Conservation (phyloP, 53 echinoderm and acorn worm species). For the Pentamera pediparva region DNA sequence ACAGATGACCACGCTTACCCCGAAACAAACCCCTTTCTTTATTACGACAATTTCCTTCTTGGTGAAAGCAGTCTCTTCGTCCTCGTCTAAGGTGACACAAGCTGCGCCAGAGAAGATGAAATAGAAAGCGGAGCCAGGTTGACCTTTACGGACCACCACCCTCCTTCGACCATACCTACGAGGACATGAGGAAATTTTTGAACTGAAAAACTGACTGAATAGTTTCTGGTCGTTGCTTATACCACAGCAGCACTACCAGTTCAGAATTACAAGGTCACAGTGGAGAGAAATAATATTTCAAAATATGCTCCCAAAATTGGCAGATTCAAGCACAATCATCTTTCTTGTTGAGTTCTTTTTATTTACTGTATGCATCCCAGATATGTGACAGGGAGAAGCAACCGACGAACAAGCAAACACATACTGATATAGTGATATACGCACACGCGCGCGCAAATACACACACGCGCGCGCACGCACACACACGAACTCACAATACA, state of each 20-base stretch:
- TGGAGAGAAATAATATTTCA: not conserved
- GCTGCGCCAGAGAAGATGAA: slow-evolving; percentile 83
- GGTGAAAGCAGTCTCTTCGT: slow-evolving; percentile 77
- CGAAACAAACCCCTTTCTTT: slow-evolving; percentile 84
- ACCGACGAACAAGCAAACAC: too few species aligned
- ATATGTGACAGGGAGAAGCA: too few species aligned
- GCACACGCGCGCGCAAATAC: too few species aligned
- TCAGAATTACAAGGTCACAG: too few species aligned
- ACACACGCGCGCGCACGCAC: too few species aligned
- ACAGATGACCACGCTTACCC: slow-evolving; percentile 47
- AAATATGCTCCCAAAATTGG: not conserved
- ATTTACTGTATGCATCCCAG: too few species aligned
- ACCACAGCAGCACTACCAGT: too few species aligned
- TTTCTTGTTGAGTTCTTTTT: too few species aligned
- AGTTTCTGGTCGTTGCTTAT: not conserved
- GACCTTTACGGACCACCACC: slow-evolving; percentile 92
- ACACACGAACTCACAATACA: too few species aligned
- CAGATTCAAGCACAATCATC: too few species aligned
- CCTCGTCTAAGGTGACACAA: slow-evolving; percentile 80
- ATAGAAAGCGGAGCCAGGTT: slow-evolving; percentile 81
- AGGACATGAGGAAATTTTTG: not conserved
- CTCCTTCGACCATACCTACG: slow-evolving; percentile 74
- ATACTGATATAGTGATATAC: too few species aligned
- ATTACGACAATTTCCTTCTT: slow-evolving; percentile 89
- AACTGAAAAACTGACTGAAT: not conserved